A percentile compares a stretch with the other conserved stretches of the same genome.
Conservation (phyloP, 2,113 vertebrate species). For the Equus przewalskii region DNA sequence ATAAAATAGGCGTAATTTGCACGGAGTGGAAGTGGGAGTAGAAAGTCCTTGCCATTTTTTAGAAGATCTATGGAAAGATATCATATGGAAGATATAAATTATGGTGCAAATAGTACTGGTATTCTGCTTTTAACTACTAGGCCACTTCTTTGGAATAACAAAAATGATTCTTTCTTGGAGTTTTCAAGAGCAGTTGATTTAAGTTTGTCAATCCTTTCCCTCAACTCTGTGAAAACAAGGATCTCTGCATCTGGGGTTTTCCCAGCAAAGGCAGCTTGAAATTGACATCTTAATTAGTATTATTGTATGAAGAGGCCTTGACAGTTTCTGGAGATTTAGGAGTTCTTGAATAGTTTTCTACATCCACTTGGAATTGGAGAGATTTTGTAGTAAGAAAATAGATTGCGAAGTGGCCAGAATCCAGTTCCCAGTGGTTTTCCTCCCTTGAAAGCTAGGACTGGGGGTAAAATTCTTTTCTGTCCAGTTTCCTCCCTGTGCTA, state of each 20-base stretch:
- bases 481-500: background rate
- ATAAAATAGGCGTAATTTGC: background rate
- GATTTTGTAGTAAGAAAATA: background rate
- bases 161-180: background rate
- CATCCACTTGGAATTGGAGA: background rate
- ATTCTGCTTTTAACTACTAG: background rate
- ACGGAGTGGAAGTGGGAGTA: background rate
- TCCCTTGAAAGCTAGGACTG: background rate
- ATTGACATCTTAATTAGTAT: background rate
- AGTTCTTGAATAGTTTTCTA: background rate
- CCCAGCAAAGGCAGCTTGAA: background rate
- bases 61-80: background rate
- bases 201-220: background rate
- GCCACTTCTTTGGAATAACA: background rate
- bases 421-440: background rate
- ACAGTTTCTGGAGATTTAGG: background rate
- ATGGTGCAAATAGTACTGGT: background rate
- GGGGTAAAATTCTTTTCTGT: conserved; percentile 20
- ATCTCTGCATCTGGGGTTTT: background rate
- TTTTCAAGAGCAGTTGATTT: background rate
- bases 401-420: background rate
- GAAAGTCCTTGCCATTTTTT: background rate
- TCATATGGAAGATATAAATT: background rate
- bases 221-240: background rate
- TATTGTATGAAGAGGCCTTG: background rate